These are phyloP conservation scores for Watsonalla binaria DNA, from an alignment of 2,888 invertebrate species.

Conservation along the genomic window DNA sequence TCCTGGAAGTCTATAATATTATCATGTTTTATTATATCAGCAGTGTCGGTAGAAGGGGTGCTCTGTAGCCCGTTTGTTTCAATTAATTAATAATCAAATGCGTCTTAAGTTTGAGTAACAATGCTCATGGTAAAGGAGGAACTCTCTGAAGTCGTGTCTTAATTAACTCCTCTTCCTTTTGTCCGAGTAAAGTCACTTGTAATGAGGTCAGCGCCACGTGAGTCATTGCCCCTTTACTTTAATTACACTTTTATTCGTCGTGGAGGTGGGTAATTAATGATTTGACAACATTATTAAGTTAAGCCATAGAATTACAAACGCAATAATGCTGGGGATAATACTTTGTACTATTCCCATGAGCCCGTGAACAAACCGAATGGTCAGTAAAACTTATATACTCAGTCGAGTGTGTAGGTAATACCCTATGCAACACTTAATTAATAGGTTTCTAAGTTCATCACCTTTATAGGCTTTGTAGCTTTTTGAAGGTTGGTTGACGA, in stretches of 20 bases:
- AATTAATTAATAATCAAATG: too few relatives aligned
- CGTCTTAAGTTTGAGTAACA: neutral
- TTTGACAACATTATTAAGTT: neutral
- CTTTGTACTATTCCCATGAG: too few relatives aligned
- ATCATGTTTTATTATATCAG: too few relatives aligned
- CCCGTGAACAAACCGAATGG: neutral
- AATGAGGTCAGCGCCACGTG: neutral
- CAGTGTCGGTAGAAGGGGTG: too few relatives aligned
- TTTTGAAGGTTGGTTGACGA: neutral
- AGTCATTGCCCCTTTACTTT: neutral
- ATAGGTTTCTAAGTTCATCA: neutral
- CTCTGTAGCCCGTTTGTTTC: too few relatives aligned
- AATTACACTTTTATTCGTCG: neutral
- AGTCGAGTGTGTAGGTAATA: too few relatives aligned
- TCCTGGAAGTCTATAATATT: too few relatives aligned
- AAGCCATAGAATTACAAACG: neutral
- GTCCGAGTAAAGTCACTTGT: neutral
- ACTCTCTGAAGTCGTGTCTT: neutral
- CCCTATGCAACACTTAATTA: neutral
- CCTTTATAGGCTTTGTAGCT: neutral
- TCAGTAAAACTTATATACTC: constrained; percentile 11
- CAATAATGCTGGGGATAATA: neutral
- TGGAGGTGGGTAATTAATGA: neutral
- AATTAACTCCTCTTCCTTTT: neutral
- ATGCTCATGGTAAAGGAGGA: neutral